phyloP scores from a whole-genome alignment of 1,140 invertebrate genomes.

The Pseudomyrmex gracilis region DNA sequence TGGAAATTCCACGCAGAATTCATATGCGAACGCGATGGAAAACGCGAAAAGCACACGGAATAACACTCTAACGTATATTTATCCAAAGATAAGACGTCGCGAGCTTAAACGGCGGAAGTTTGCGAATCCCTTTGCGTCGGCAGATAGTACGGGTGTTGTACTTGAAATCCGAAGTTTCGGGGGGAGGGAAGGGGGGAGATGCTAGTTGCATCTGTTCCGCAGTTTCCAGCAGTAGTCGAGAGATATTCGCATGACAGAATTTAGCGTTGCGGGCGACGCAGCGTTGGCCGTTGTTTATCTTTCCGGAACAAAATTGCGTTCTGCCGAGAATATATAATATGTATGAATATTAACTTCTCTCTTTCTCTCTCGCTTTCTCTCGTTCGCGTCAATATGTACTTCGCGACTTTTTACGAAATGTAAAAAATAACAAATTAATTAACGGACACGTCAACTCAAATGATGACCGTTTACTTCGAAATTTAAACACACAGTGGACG shows the following conservation, averaged over 20 bases:
- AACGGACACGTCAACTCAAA: constrained; percentile 28
- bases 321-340: constrained; percentile 30
- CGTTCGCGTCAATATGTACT: not conserved
- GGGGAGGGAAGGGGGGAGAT: not conserved
- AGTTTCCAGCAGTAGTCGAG: constrained; percentile 35
- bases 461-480: not conserved
- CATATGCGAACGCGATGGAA: not conserved
- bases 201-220: constrained; percentile 55
- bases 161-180: constrained; percentile 58
- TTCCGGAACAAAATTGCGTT: constrained; percentile 49
- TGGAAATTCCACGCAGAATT: not conserved
- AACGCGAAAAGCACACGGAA: not conserved
- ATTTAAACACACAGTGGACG: not conserved
- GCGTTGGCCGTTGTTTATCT: constrained; percentile 49
- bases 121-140: constrained; percentile 58
- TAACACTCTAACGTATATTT: not conserved
- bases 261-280: constrained; percentile 42
- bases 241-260: constrained; percentile 61
- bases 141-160: constrained; percentile 48
- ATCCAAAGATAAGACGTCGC: constrained; percentile 40
- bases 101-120: constrained; percentile 49
- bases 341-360: not conserved
- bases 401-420: constrained; percentile 6
- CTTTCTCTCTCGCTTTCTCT: no score
- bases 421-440: constrained; percentile 40